A percentile compares a stretch with the other conserved stretches of the same genome.
Evolutionary conservation across 2,797 vertebrate species (phyloP).

Genomic region (Threskiornis aethiopicus): DNA sequence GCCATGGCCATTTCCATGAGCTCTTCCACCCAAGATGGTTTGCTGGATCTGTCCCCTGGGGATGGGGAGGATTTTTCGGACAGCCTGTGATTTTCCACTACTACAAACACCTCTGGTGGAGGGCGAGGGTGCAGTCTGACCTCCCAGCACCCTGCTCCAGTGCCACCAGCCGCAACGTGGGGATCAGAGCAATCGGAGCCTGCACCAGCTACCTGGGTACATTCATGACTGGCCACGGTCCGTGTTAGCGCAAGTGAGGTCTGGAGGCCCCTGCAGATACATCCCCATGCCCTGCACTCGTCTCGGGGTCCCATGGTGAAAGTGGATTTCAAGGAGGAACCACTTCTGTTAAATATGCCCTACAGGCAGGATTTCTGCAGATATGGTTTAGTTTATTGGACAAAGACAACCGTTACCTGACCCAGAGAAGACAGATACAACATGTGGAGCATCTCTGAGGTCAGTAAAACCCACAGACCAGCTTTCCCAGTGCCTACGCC

Average conservation of each 20-base stretch:
- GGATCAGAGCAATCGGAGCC: background rate
- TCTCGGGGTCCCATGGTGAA: background rate
- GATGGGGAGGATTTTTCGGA: background rate
- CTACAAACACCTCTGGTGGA: rapidly evolving
- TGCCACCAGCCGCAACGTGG: rapidly evolving
- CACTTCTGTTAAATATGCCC: rapidly evolving
- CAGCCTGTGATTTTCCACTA: background rate
- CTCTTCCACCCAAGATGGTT: background rate
- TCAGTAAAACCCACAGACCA: background rate
- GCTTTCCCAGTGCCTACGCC: background rate
- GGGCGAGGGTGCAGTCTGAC: background rate
- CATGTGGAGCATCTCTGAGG: background rate
- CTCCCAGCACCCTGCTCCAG: background rate
- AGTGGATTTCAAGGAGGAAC: background rate
- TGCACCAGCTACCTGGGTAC: background rate
- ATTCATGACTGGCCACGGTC: too few relatives aligned
- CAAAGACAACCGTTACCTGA: background rate
- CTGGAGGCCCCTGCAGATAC: background rate
- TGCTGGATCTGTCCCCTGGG: background rate
- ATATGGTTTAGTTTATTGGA: rapidly evolving
- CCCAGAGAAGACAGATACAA: background rate
- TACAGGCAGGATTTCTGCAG: background rate
- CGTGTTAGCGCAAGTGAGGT: background rate
- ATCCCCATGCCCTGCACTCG: background rate
- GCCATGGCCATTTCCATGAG: background rate